Base-by-base conservation (phyloP, 2,113 vertebrate species). In the Chaenocephalus aceratus region DNA sequence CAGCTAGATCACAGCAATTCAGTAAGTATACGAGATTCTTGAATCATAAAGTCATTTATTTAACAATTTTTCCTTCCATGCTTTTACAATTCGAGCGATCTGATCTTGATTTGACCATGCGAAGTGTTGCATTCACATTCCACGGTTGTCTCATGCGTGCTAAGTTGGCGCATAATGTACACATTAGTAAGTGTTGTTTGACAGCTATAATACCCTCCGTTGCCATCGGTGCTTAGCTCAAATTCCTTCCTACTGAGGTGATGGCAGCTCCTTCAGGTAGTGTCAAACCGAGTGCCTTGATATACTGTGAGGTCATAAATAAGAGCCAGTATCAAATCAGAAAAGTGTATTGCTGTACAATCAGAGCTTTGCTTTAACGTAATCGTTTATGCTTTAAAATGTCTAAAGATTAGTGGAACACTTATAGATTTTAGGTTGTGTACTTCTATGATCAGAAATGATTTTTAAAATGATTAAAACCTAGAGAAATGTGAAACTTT, bases 1-100 rank as follows among this genome's bases (percentile, higher is more conserved):
- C 72, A 70, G n/a, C 45, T 53, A 7, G 61, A 88, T n/a, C 79
- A 77, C 59, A 86, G 54, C 21, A 82, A 75, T 23, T 63, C 79
- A n/a, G 95, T 95, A 60, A 85, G 92, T 12, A 5, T 12, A 5
- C 12, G 1, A 65, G 49, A 65, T 51, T 62, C 45, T 16, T 10
- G 0, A 18, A 62, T 36, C 44, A 45, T 2, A 3, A 0, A 46
- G 71, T 41, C 36, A 60, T 51, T 64, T 52, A 4, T 77, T 60
- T 65, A 64, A 69, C 57, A 13, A 10, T 44, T 4, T 64, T 18
- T 30, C 21, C 15, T 18, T 13, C 4, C 11, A 7, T 2, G 6
- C 10, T 1, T 53, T 67, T 49, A 18, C n/a, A 15, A 5, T 41
- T 54, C 12, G 8, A 18, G 18, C 44, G 2, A 30, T 66, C 67